These are phyloP conservation scores for Loxodonta africana DNA, from an alignment of 2,113 vertebrate species.

Conservation along the genomic window DNA sequence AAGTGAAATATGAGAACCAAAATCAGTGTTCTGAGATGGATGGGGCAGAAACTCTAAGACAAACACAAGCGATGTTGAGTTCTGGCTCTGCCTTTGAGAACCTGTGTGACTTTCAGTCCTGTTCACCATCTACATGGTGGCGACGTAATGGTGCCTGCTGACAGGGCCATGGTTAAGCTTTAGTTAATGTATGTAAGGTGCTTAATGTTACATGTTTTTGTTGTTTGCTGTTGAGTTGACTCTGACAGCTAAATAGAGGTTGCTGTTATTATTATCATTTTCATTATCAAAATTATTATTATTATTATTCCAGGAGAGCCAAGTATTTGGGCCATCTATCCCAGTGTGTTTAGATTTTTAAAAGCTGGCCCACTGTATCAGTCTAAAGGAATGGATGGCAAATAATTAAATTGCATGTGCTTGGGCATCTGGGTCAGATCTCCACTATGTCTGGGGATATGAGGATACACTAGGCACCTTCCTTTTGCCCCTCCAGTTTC, in stretches of 20 bases:
- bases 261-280: neutral
- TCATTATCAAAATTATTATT: fast-evolving
- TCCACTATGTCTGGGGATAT: fast-evolving
- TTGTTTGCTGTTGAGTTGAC: neutral
- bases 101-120: fast-evolving
- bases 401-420: neutral
- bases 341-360: fast-evolving
- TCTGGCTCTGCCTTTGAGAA: neutral
- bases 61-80: fast-evolving
- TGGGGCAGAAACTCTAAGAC: neutral
- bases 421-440: neutral
- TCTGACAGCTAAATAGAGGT: fast-evolving
- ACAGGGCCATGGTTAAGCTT: neutral
- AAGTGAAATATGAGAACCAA: fast-evolving
- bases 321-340: fast-evolving
- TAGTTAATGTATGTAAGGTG: fast-evolving
- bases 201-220: neutral
- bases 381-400: neutral
- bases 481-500: fast-evolving
- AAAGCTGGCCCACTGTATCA: neutral
- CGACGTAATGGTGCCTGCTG: fast-evolving
- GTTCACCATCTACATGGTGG: fast-evolving
- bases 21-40: fast-evolving
- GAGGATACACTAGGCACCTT: too few species aligned
- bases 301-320: fast-evolving